Evolutionary conservation across 2,113 vertebrate species (phyloP), one percentile per base, ranked within the genome.

Genomic region (Pavo muticus): DNA sequence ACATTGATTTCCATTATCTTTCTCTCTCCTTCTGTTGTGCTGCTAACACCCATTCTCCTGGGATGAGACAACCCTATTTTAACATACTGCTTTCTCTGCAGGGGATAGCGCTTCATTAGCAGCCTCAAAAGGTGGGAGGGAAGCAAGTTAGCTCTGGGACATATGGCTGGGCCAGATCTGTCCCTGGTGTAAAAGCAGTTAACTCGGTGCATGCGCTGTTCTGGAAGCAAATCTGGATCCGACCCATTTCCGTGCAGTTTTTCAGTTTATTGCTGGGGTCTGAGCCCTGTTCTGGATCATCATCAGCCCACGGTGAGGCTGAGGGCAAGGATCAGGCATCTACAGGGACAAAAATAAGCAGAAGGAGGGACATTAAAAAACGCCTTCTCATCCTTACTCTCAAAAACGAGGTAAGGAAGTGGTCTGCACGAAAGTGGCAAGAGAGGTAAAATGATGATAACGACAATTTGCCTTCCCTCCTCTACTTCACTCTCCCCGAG

Each of bases 81-180:
- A n/a, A 37, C 84, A 39, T 19, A 16, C 42, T 39, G 59, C 87
- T 89, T 70, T 63, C 85, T 78, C 94, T 72, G 83, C 68, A 75
- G 79, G 85, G 70, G 91, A 59, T 59, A 44, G 35, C 0, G 4
- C 77, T 87, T 74, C 77, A 35, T 44, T 77, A 87, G 81, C 88
- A 63, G 67, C 6, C 90, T 71, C 70, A 37, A n/a, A 88, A 84
- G 82, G 67, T 81, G 67, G 84, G 50, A 90, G 78, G 74, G 80
- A 80, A 72, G 25, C 63, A 30, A 91, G 63, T 78, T 27, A 67
- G 79, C 89, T 86, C 54, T 40, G 57, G 93, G 90, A 92, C 42
- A 59, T 39, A 30, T 42, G 80, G 90, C 48, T 72, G 73, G 88
- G 90, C 54, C 59, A 80, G 68, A 92, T 80, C 89, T 65, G 12